Evolutionary conservation across 2,888 invertebrate species (phyloP), one percentile per base, ranked within the genome.

Genomic region (Pyrrhia umbra): DNA sequence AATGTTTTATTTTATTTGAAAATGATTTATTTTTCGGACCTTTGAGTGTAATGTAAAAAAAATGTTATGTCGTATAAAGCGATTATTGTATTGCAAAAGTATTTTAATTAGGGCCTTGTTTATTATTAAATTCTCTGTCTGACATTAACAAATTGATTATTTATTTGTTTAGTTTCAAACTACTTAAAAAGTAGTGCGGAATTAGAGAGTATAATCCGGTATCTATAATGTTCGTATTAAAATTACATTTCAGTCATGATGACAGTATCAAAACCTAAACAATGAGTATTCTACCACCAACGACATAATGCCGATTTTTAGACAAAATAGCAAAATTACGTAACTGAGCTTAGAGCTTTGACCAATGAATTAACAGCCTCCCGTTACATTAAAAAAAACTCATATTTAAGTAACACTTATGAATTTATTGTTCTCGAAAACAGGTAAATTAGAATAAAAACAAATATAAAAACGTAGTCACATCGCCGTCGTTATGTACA

Each of bases 391-490:
- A 64, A 74, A 76, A 70, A 72, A 70, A 61, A 58, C 49, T 66
- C 68, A 63, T 68, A 67, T 65, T 56, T 72, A 77, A 57, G 70
- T 73, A 72, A 80, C 47, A 72, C 72, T 66, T 75, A 71, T 78
- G 79, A 79, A 80, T 78, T 82, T 80, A 84, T 83, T 86, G 85
- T 87, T 86, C 83, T 87, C 80, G 81, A 83, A 89, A 90, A 89
- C 91, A 90, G 90, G 90, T 91, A 85, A 83, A 80, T 83, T 88
- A 90, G 86, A 82, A 60, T 85, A 84, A 81, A 83, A 81, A 80
- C 78, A 76, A 82, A 79, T 83, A 80, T 77, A 74, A 82, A 82
- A 82, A 75, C 66, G 85, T 87, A 87, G 86, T 79, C 75, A 73
- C 75, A 77, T 82, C 80, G 81, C 75, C 66, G 74, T 82, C 83